Base-by-base conservation (phyloP, 2,113 vertebrate species). In the Dasyornis broadbenti region DNA sequence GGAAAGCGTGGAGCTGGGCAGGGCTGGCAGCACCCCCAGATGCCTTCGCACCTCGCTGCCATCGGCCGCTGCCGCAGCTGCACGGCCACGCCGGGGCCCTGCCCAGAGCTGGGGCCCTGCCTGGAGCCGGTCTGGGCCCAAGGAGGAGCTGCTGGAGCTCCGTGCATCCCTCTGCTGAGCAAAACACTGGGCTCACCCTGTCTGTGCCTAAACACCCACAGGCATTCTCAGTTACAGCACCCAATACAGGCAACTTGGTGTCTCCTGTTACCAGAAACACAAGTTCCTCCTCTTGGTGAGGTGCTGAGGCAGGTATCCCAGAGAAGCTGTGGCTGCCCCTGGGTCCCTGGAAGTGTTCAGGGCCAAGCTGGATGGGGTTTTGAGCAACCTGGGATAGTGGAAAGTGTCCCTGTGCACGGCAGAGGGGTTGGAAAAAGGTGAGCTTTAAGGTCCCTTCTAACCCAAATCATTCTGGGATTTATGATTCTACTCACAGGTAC, bases 41-140 rank as follows among this genome's bases (percentile, higher is more conserved):
- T 35, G 28, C 39, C 40, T 71, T 49, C 5, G 2, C 52, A 44
- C 60, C 80, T 96, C 17, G 1, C 59, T 54, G 40, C 44, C 9
- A 10, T 37, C 8, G 1, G 64, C 69, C 57, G 18, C 28, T 10
- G 47, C 42, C 3, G 3, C 85, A 8, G 56, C 71, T 22, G 71
- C 53, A 17, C 3, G 0, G 40, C 28, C 0, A 5, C 0, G 1
- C 42, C 8, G 0, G 35, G 12, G 2, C 13, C 5, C 4, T 3
- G 40, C 54, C 54, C 71, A 1, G 0, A 22, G 42, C 35, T 2
- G 40, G 15, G 5, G 2, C 26, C 9, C 39, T 4, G 39, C 44
- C 71, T 33, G 1, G 5, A 69, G 45, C n/a, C 4, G 35, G 8
- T 7, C 57, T 44, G 56, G 0, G 17, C 10, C 3, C 0, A 3